Evolutionary conservation across 92 coral and sea anemone genomes (phyloP).

Genomic region (Desmophyllum pertusum): DNA sequence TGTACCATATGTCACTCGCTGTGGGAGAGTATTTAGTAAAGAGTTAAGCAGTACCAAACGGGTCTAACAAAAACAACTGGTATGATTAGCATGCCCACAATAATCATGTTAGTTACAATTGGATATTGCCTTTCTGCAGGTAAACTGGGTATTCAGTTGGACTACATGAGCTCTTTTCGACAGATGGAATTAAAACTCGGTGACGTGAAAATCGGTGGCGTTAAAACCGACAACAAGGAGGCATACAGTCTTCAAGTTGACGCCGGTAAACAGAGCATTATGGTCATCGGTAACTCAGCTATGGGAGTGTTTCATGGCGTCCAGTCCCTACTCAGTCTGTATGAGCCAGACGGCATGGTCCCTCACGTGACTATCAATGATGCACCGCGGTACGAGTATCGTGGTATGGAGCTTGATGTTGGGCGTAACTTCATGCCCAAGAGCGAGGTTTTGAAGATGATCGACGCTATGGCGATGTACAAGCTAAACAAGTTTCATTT

Average conservation of each 20-base stretch:
- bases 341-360: conserved; percentile 36
- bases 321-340: conserved; percentile 79
- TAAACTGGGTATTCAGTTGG: conserved; percentile 36
- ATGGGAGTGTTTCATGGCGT: conserved; percentile 72
- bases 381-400: conserved; percentile 85
- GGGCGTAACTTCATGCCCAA: conserved; percentile 90
- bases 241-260: conserved; percentile 55
- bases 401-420: conserved; percentile 90
- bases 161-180: conserved; percentile 27
- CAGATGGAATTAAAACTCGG: conserved; percentile 40
- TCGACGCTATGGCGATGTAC: conserved; percentile 93
- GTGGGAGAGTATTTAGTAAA: no score
- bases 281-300: conserved; percentile 38
- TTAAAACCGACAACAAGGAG: conserved; percentile 19
- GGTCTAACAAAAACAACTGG: no score
- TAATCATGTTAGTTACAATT: neutral
- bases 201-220: conserved; percentile 41
- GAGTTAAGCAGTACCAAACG: no score
- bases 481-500: conserved; percentile 93
- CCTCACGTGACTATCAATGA: conserved; percentile 74
- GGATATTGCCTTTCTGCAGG: conserved; percentile 16
- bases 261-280: conserved; percentile 25
- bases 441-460: conserved; percentile 73
- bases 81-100: neutral
- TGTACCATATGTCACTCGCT: no score